Percentiles rank a stretch among this genome's conserved stretches.
These are phyloP conservation scores for Ciona savignyi DNA, from an alignment of 23 tunicate genomes.

Conservation along the genomic window DNA sequence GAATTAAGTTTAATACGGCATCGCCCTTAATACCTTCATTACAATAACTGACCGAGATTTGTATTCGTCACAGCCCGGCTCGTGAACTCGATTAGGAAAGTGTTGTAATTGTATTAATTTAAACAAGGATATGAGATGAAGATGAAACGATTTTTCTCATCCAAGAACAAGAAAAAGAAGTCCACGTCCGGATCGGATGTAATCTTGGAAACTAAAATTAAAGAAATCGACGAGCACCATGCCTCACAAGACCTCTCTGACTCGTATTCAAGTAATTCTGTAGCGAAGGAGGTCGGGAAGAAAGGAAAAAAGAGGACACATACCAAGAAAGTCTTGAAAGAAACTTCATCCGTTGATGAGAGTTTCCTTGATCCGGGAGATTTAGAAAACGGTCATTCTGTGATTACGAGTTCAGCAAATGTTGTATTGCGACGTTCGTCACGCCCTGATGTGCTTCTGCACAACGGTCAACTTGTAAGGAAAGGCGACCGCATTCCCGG, in stretches of 20 bases:
- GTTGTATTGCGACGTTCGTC: background rate
- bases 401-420: background rate
- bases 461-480: background rate
- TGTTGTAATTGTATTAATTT: background rate
- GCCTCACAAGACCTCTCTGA: background rate
- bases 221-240: background rate
- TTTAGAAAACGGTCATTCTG: background rate
- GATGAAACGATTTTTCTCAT: slow-evolving; percentile 54
- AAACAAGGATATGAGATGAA: slow-evolving; percentile 24
- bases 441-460: background rate
- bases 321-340: background rate
- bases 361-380: background rate
- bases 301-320: slow-evolving; percentile 1
- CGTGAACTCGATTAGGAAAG: background rate
- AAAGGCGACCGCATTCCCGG: slow-evolving; percentile 30
- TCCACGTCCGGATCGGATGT: background rate
- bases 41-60: background rate
- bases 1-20: background rate
- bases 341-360: background rate
- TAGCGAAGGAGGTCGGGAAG: background rate
- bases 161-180: slow-evolving; percentile 34
- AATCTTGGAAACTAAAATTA: background rate
- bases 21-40: background rate
- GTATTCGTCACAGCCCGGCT: background rate
- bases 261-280: background rate